Conservation (phyloP, 2,888 invertebrate species). For the Palloptera scutellata region DNA sequence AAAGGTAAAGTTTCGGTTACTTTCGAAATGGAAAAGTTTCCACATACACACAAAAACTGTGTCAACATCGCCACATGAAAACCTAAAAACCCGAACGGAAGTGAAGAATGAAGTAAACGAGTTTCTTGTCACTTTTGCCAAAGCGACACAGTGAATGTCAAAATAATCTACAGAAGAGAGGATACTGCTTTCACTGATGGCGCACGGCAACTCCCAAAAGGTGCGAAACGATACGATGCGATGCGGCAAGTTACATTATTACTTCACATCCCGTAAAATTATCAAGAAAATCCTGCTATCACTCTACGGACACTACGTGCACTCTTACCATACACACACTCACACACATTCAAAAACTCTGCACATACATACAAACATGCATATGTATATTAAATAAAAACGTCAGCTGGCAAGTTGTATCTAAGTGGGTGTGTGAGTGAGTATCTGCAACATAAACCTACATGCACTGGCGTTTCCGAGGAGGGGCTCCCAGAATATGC, state of each 20-base stretch:
- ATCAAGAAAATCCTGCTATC: not conserved
- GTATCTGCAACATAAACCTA: too few relatives aligned
- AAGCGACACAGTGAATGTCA: not conserved
- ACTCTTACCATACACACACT: not conserved
- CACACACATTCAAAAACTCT: too few relatives aligned
- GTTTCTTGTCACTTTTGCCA: conserved; percentile 5
- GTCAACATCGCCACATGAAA: not conserved
- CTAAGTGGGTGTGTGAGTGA: too few relatives aligned
- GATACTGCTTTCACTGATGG: too few relatives aligned
- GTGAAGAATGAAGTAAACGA: not conserved
- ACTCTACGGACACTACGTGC: not conserved
- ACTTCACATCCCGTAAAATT: not conserved
- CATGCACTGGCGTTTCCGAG: too few relatives aligned
- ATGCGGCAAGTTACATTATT: not conserved
- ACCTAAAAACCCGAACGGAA: not conserved
- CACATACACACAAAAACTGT: too few relatives aligned
- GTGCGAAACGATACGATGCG: not conserved
- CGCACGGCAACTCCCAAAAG: too few relatives aligned
- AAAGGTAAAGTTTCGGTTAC: too few relatives aligned
- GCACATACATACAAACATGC: not conserved
- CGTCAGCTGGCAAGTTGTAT: too few relatives aligned
- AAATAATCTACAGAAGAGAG: not conserved
- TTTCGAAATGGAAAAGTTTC: too few relatives aligned
- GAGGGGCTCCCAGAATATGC: too few relatives aligned
- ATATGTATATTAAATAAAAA: not conserved